Conservation (phyloP, 2,797 vertebrate genomes). For the Pipistrellus kuhlii region DNA sequence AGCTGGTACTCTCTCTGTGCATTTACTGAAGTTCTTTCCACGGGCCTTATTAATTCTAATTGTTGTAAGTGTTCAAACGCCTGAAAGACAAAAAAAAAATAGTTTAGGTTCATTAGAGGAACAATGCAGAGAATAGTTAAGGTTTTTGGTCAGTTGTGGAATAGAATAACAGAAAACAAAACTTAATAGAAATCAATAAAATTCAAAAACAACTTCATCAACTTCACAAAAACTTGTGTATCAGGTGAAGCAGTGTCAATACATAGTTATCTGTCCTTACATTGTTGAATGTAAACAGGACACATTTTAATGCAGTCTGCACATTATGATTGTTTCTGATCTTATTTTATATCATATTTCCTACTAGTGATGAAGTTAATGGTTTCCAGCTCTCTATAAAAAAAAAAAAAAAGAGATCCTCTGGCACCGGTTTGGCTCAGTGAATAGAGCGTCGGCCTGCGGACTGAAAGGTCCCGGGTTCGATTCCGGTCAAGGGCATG, state of each 20-base stretch:
- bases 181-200: background rate
- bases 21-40: slow-evolving; percentile 88
- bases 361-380: background rate
- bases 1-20: slow-evolving; percentile 94
- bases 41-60: slow-evolving; percentile 91
- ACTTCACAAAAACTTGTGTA: background rate
- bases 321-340: background rate
- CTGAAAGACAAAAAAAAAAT: slow-evolving; percentile 81
- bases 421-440: too few species aligned
- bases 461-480: too few species aligned
- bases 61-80: slow-evolving; percentile 94
- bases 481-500: too few species aligned
- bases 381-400: background rate
- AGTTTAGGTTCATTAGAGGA: slow-evolving; percentile 19
- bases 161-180: background rate
- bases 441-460: too few species aligned
- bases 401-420: background rate
- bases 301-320: background rate
- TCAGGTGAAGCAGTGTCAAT: slow-evolving; percentile 5
- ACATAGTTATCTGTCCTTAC: background rate
- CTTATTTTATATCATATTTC: background rate
- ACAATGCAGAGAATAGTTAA: background rate
- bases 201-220: slow-evolving; percentile 18
- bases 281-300: slow-evolving; percentile 17
- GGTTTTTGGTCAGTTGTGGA: background rate